Evolutionary conservation across 2,797 vertebrate species (phyloP), one percentile per base, ranked within the genome.

Genomic region (Fistularia commersonii): DNA sequence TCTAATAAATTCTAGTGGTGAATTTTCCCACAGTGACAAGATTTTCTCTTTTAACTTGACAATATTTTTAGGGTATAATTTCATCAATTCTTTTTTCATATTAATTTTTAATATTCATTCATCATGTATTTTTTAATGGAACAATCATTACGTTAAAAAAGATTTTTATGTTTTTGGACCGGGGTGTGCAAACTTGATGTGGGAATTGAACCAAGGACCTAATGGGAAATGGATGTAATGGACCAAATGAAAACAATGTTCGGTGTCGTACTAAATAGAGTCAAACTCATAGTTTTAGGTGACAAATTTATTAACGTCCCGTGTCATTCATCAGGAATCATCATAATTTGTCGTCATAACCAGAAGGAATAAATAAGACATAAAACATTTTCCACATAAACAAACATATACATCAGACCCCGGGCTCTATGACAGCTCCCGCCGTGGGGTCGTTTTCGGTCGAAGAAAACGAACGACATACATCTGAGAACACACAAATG

Each of bases 301-400:
- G 93, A 93, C 89, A 93, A 93, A 95, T 98, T 97, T 98, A 98
- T 97, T 92, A 90, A 91, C 91, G 80, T 83, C 83, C 91, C 83
- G 83, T 84, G 76, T 56, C 88, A 89, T 89, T 77, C 80, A 88
- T 90, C 88, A 87, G 85, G 74, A 85, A 70, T 80, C 69, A 72
- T 57, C 52, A 66, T 70, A 54, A 70, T 55, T 23, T 34, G 56
- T 68, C 34, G 57, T 80, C 70, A 83, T 82, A 61, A 91, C 88
- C 85, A 89, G 85, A 91, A 87, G 90, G 92, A 95, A 93, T 95
- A 96, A 94, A 95, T 94, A 93, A 92, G 88, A 95, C 92, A 93
- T 88, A 79, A 90, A 91, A 93, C 90, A 81, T 88, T 84, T 80
- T 86, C 63, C 89, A 92, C 88, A 88, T 85, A 85, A 90, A 89